These are phyloP conservation scores for Phocides pigmalion DNA, from an alignment of 1,140 invertebrate species.

Conservation along the genomic window DNA sequence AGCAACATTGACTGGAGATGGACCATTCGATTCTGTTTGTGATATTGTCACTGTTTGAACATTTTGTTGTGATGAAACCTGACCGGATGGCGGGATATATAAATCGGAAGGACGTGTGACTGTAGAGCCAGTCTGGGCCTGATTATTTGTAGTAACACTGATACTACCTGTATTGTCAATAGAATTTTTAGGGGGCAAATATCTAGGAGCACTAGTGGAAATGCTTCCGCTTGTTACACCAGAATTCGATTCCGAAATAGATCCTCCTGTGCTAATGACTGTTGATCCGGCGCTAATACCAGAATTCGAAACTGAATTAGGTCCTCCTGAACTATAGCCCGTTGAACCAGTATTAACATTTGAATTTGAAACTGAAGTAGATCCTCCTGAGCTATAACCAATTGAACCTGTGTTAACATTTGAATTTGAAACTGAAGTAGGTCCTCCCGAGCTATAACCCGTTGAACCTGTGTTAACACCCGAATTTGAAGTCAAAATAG, in stretches of 20 bases:
- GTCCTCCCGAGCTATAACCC: conserved; percentile 40
- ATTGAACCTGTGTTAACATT: neutral
- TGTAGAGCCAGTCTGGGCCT: conserved; percentile 19
- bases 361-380: neutral
- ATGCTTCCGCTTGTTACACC: neutral
- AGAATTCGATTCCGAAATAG: conserved; percentile 5
- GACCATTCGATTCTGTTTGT: conserved; percentile 22
- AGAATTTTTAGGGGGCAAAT: conserved; percentile 52
- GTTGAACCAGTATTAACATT: neutral
- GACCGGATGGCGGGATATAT: conserved; percentile 32
- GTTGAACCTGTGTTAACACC: conserved; percentile 16
- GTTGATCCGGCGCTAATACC: too few species aligned
- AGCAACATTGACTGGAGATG: conserved; percentile 8
- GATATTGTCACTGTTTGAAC: conserved; percentile 27
- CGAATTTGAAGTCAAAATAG: neutral
- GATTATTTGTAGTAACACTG: conserved; percentile 36
- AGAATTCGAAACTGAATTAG: neutral
- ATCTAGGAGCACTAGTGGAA: conserved; percentile 39
- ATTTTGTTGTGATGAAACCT: conserved; percentile 2
- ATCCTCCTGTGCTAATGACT: neutral
- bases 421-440: conserved; percentile 2
- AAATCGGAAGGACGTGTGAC: conserved; percentile 24
- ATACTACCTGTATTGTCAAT: conserved; percentile 18
- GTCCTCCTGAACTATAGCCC: neutral
- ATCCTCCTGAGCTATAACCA: neutral